Conservation (phyloP, 1,140 invertebrate genomes). For the Metaphire vulgaris region DNA sequence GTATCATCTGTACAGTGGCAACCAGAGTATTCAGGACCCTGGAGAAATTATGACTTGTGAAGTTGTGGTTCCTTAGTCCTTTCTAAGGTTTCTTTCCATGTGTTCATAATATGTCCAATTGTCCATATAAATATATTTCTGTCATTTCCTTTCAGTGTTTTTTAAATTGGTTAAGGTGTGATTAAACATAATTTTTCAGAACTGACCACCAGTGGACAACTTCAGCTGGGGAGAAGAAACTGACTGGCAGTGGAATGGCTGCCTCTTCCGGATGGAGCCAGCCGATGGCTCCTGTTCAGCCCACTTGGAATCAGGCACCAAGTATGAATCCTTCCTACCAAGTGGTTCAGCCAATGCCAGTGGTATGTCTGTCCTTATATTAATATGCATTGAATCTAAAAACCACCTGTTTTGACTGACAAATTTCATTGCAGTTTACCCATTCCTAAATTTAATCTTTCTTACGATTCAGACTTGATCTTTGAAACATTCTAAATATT, state of each 20-base stretch:
- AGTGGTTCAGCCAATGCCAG: not conserved
- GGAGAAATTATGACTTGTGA: too few relatives aligned
- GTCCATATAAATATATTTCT: too few relatives aligned
- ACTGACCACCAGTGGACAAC: conserved; percentile 18
- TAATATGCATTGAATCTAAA: not conserved
- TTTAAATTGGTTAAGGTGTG: too few relatives aligned
- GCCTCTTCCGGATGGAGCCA: conserved; percentile 13
- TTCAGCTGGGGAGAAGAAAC: conserved; percentile 10
- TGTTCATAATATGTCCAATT: too few relatives aligned
- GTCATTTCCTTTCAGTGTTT: too few relatives aligned
- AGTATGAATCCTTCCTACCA: not conserved
- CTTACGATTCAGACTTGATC: not conserved
- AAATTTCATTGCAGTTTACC: not conserved
- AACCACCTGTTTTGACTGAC: not conserved
- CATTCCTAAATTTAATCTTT: not conserved
- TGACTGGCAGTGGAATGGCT: not conserved
- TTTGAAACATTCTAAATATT: not conserved
- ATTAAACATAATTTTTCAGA: too few relatives aligned
- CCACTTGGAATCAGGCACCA: conserved; percentile 4
- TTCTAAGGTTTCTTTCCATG: too few relatives aligned
- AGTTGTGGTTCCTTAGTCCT: too few relatives aligned
- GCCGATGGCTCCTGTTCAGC: not conserved
- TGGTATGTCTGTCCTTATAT: not conserved
- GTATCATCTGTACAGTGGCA: too few relatives aligned
- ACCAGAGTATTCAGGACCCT: too few relatives aligned